These are phyloP conservation scores for Panurus biarmicus DNA, from an alignment of 2,113 vertebrate genomes.

Conservation along the genomic window DNA sequence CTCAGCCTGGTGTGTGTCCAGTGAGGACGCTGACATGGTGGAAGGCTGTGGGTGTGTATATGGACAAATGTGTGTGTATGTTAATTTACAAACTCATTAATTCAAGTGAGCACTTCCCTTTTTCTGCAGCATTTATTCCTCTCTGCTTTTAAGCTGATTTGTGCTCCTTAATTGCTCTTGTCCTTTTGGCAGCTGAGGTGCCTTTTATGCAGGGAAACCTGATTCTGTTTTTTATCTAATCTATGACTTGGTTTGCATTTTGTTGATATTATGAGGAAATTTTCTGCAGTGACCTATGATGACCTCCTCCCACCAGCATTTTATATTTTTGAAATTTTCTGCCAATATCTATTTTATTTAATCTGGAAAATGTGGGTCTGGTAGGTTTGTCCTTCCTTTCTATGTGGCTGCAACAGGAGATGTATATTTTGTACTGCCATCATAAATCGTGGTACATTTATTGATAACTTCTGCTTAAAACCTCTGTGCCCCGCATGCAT, in stretches of 20 bases:
- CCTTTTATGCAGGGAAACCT: constrained; percentile 24
- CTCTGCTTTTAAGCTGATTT: constrained; percentile 53
- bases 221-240: background rate
- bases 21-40: accelerated
- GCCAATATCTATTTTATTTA: background rate
- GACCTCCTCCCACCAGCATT: background rate
- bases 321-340: background rate
- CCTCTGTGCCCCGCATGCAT: accelerated
- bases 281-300: background rate
- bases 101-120: constrained; percentile 18
- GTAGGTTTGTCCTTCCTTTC: background rate
- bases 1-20: background rate
- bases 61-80: background rate
- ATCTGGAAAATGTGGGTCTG: background rate
- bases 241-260: background rate
- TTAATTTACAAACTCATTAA: constrained; percentile 41
- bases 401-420: background rate
- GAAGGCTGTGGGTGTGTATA: background rate
- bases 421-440: background rate
- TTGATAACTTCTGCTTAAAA: background rate
- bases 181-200: constrained; percentile 42
- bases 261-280: background rate
- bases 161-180: constrained; percentile 50
- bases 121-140: constrained; percentile 24
- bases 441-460: background rate